phyloP scores from a whole-genome alignment of 2,888 invertebrate species.

The Octodonta nipae region DNA sequence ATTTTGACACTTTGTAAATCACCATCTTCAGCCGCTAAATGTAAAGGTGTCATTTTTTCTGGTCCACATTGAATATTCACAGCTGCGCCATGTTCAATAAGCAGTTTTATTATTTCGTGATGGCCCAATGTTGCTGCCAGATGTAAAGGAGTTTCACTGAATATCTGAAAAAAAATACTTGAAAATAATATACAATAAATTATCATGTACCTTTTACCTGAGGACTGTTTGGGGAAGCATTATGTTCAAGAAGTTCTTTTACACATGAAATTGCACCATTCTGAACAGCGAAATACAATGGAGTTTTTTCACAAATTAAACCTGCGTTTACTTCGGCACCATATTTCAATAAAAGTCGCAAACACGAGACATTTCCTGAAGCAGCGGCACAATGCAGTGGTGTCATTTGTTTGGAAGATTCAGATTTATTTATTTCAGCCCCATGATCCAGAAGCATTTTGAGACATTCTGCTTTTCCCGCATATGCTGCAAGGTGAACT shows the following conservation, averaged over 20 bases:
- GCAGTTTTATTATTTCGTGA: constrained; percentile 52
- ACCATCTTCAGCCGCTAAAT: constrained; percentile 79
- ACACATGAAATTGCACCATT: constrained; percentile 64
- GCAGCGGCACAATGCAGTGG: constrained; percentile 68
- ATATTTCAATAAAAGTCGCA: constrained; percentile 51
- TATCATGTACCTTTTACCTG: constrained; percentile 40
- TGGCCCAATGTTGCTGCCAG: constrained; percentile 66
- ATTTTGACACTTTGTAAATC: constrained; percentile 62
- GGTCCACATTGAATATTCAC: constrained; percentile 56
- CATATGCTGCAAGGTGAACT: constrained; percentile 66
- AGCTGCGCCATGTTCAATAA: constrained; percentile 68
- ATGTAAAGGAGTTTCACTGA: constrained; percentile 73
- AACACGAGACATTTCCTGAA: constrained; percentile 45
- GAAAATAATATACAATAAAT: background rate
- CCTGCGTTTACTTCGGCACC: constrained; percentile 75
- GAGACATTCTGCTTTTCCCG: constrained; percentile 58
- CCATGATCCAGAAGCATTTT: constrained; percentile 54
- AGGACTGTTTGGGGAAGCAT: constrained; percentile 70
- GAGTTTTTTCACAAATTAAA: constrained; percentile 48
- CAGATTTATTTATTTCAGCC: constrained; percentile 58
- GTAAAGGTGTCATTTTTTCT: constrained; percentile 65
- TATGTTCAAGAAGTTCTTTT: constrained; percentile 55
- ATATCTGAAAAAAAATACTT: constrained; percentile 51
- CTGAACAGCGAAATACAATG: constrained; percentile 73
- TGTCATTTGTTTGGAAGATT: constrained; percentile 52